Evolutionary conservation across 2,113 vertebrate genomes (phyloP).

Genomic region (Gallinago undulata): DNA sequence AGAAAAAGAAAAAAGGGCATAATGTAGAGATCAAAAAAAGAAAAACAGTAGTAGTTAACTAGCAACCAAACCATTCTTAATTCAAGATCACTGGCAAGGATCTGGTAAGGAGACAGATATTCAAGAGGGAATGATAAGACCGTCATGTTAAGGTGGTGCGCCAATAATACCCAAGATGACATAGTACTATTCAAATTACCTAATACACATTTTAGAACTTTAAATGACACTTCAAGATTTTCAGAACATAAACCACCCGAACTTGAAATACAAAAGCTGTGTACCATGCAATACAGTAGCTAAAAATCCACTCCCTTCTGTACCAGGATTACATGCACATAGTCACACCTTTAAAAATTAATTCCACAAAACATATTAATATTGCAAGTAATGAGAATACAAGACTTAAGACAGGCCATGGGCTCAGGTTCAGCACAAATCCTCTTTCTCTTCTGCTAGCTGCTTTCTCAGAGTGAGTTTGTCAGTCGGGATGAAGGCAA

Average conservation of each 20-base stretch:
- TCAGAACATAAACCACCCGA: not conserved
- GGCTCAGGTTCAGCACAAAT: not conserved
- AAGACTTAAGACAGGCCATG: too few species aligned
- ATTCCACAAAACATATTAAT: not conserved
- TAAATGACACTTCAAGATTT: not conserved
- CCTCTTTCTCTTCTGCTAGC: not conserved
- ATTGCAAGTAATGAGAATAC: rapidly evolving
- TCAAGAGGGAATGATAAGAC: not conserved
- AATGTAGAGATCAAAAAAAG: not conserved
- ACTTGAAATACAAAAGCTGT: not conserved
- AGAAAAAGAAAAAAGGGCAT: not conserved
- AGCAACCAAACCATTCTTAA: not conserved
- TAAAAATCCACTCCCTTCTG: not conserved
- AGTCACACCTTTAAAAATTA: not conserved
- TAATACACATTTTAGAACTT: not conserved
- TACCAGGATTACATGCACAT: not conserved
- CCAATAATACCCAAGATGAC: not conserved
- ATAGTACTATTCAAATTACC: rapidly evolving
- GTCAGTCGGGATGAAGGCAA: rapidly evolving
- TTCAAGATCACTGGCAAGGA: not conserved
- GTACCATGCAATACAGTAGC: rapidly evolving
- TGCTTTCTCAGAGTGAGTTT: not conserved
- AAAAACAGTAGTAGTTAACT: not conserved
- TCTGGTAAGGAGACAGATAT: not conserved
- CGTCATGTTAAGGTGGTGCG: rapidly evolving